Percentiles rank a stretch among this genome's conserved stretches.
phyloP scores from a whole-genome alignment of 2,797 vertebrate genomes.

The Tympanoctomys barrerae region DNA sequence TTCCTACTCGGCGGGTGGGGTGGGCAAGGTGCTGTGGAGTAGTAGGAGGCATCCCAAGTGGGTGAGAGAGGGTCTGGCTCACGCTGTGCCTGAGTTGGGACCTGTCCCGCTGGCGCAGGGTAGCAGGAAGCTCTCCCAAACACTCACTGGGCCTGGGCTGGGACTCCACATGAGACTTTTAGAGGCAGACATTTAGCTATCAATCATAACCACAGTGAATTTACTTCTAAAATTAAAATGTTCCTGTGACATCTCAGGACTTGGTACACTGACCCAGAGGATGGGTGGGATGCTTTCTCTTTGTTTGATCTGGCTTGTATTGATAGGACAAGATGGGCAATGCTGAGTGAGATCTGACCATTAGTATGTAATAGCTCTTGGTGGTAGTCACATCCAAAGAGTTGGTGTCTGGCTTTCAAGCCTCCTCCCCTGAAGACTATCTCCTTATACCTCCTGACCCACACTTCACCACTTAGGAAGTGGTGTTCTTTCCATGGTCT shows the following conservation, averaged over 20 bases:
- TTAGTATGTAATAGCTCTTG: neutral
- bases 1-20: too few relatives aligned
- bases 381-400: neutral
- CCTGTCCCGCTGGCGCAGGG: too few relatives aligned
- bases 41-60: too few relatives aligned
- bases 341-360: neutral
- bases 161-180: neutral
- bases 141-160: too few relatives aligned
- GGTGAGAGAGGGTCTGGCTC: too few relatives aligned
- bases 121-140: too few relatives aligned
- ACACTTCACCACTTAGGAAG: neutral
- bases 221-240: constrained; percentile 65
- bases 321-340: neutral
- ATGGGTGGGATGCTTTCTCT: neutral
- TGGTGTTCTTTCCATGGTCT: neutral
- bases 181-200: neutral
- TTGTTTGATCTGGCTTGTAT: neutral
- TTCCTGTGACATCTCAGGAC: neutral
- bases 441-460: neutral
- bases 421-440: neutral
- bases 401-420: neutral
- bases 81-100: too few relatives aligned
- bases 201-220: neutral
- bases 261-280: neutral
- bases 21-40: too few relatives aligned